phyloP scores from a whole-genome alignment of 2,888 invertebrate species.

The Herminia tarsipennalis region DNA sequence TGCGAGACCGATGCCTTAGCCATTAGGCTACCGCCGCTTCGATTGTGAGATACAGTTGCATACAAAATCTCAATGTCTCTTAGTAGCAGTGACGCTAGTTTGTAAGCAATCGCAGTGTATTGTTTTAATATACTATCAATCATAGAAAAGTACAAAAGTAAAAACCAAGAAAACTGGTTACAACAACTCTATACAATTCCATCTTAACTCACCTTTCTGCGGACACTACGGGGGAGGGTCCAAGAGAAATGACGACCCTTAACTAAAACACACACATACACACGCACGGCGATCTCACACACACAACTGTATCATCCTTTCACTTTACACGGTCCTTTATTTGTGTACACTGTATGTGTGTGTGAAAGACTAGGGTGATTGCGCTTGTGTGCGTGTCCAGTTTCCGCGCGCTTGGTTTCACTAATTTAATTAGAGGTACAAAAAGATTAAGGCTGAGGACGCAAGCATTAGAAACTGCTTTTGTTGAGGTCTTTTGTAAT shows the following conservation, averaged over 20 bases:
- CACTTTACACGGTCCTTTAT: slow-evolving; percentile 43
- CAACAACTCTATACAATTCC: slow-evolving; percentile 63
- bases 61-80: too few relatives aligned
- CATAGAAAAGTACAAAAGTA: not conserved
- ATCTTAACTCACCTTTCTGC: slow-evolving; percentile 85
- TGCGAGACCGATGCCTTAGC: too few relatives aligned
- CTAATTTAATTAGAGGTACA: slow-evolving; percentile 86
- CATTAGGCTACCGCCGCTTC: too few relatives aligned
- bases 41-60: too few relatives aligned
- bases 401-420: slow-evolving; percentile 83
- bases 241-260: slow-evolving; percentile 86
- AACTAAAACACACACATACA: slow-evolving; percentile 84
- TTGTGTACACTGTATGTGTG: slow-evolving; percentile 50
- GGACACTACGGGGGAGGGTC: slow-evolving; percentile 86
- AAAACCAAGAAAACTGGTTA: slow-evolving; percentile 21
- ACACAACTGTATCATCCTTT: slow-evolving; percentile 56
- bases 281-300: slow-evolving; percentile 69
- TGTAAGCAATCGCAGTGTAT: too few relatives aligned
- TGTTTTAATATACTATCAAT: not conserved
- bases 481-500: slow-evolving; percentile 67
- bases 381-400: slow-evolving; percentile 76
- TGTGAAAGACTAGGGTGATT: slow-evolving; percentile 42
- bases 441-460: slow-evolving; percentile 84
- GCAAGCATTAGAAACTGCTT: slow-evolving; percentile 79
- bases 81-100: too few relatives aligned